Evolutionary conservation across 2,888 invertebrate genomes (phyloP).

Genomic region (Dolomedes plantarius): DNA sequence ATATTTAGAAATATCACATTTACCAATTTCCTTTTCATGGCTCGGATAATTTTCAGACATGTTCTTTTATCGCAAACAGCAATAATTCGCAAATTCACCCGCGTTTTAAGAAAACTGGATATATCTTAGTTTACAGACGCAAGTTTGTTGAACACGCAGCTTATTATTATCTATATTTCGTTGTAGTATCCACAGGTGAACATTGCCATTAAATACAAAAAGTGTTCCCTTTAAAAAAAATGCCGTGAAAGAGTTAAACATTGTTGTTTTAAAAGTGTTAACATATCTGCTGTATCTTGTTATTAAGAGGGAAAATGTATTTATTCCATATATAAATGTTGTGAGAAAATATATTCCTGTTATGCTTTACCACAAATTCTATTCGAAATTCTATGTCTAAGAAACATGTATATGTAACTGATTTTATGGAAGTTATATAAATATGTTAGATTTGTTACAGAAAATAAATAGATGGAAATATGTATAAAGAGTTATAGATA

Average conservation of each 20-base stretch:
- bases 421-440: not conserved
- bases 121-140: too few relatives aligned
- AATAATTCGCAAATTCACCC: too few relatives aligned
- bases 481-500: not conserved
- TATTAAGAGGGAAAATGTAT: not conserved
- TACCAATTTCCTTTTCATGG: too few relatives aligned
- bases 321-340: not conserved
- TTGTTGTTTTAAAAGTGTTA: conserved; percentile 9
- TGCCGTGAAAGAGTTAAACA: not conserved
- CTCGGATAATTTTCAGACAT: too few relatives aligned
- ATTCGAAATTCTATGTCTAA: not conserved
- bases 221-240: too few relatives aligned
- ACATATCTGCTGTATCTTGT: not conserved
- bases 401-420: not conserved
- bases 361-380: not conserved
- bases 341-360: not conserved
- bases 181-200: too few relatives aligned
- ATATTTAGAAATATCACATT: too few relatives aligned
- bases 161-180: too few relatives aligned
- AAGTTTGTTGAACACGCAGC: too few relatives aligned
- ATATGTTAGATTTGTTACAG: not conserved
- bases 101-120: too few relatives aligned
- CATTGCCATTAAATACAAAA: too few relatives aligned
- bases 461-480: not conserved
- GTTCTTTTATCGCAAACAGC: too few relatives aligned